Percentiles rank a stretch among this genome's conserved stretches.
These are phyloP conservation scores for Micromesistius poutassou DNA, from an alignment of 2,797 vertebrate genomes.

Conservation along the genomic window DNA sequence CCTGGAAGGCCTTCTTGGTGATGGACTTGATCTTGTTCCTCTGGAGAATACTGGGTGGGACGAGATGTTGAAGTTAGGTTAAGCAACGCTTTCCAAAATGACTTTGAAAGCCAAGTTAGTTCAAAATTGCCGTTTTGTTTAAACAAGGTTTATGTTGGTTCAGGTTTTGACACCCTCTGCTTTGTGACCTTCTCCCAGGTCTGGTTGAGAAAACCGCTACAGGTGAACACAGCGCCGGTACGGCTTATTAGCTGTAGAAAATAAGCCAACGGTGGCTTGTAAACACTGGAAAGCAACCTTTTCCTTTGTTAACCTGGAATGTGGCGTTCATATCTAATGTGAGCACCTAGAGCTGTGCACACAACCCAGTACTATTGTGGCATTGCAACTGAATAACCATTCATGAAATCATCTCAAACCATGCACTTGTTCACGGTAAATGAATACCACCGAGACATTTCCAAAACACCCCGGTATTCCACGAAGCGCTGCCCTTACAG, in stretches of 20 bases:
- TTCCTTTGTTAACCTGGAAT: not conserved
- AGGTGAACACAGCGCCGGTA: not conserved
- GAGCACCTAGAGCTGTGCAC: not conserved
- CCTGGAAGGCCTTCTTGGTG: conserved; percentile 87
- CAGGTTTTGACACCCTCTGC: not conserved
- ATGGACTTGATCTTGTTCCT: conserved; percentile 92
- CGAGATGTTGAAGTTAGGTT: not conserved
- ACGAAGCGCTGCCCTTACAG: conserved; percentile 75
- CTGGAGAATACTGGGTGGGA: conserved; percentile 81
- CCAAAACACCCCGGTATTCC: not conserved
- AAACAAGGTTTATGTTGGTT: not conserved
- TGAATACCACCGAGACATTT: not conserved
- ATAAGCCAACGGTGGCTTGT: not conserved
- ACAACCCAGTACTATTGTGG: not conserved
- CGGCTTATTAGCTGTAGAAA: not conserved
- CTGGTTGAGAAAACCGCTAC: not conserved
- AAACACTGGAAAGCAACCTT: not conserved
- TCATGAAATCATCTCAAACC: not conserved
- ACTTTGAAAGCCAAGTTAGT: not conserved
- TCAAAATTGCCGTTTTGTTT: not conserved
- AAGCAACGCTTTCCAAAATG: not conserved
- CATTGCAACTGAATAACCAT: not conserved
- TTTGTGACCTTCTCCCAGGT: not conserved
- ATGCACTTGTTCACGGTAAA: not conserved
- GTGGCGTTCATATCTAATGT: not conserved